Evolutionary conservation across 2,797 vertebrate genomes (phyloP), one percentile per base, ranked within the genome.

Genomic region (Leptoclinus maculatus): DNA sequence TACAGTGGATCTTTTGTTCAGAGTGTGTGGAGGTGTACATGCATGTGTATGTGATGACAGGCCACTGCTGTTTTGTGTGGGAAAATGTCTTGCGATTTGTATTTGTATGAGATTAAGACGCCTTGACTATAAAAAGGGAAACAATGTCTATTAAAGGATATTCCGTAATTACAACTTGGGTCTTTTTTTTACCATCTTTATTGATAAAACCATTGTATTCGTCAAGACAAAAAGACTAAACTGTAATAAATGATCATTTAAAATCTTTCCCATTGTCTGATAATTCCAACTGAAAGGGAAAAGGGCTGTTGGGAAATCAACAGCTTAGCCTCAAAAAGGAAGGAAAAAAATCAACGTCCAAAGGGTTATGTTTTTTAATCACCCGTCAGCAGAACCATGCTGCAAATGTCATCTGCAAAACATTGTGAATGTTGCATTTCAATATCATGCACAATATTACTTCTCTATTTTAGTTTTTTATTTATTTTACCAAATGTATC

Each of bases 1-100:
- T 19, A 77, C 79, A 85, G 58, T 67, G 69, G 45, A 2, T 8
- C 84, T 68, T 76, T 82, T 87, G 83, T 88, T 84, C 19, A 14
- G 19, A 17, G 66, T 66, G 64, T 67, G 62, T 51, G 38, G 45
- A 23, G 21, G 58, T 79, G 41, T 49, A 21, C 47, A 34, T 74
- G 51, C 34, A 47, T 69, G 60, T 75, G 58, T 49, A 19, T 66
- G 71, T 67, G 77, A 38, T 2, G 56, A 78, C 59, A 77, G 41
- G 58, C n/a, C 6, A 3, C 34, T 27, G 12, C 6, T 58, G 21
- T 38, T 17, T 51, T 75, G 65, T 76, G 67, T 66, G 53, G 54
- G 41, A 63, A 29, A 38, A 69, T 53, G 32, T 77, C 65, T 62
- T 39, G 43, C 0, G 23, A 63, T 65, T 39, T 51, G 25, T 57